Evolutionary conservation across 2,113 vertebrate genomes (phyloP), one percentile per base, ranked within the genome.

Genomic region (Ursus arctos): DNA sequence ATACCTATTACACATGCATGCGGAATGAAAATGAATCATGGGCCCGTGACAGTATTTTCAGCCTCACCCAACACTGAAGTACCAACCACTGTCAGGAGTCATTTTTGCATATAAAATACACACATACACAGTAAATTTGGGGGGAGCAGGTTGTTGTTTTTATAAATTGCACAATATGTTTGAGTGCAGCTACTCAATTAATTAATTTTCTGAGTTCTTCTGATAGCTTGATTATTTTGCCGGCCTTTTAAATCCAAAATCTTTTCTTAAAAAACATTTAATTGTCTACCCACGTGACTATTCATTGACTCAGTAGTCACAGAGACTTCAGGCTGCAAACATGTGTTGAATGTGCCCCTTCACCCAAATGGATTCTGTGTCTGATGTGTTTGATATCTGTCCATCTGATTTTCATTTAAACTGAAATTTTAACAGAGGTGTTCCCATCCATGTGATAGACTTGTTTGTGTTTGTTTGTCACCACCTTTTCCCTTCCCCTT

Each of bases 281-380:
- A 84, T 79, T 94, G 89, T 14, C 8, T 98, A 95, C 86, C 95
- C 36, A 86, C 96, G 96, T 98, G 95, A 97, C 94, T 98, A 85
- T 96, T 63, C 40, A 77, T 96, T 97, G 95, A 88, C 86, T 97
- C 79, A 83, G 95, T 97, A 96, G 98, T 98, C 97, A 96, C 96
- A 96, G 97, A 98, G 96, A 98, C 96, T 97, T 97, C 96, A 98
- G 98, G 98, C 97, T 99, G 98, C 98, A 98, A 98, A 98, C 97
- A 96, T 98, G 97, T 97, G 98, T 98, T 98, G 96, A 98, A 94
- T 99, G 98, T 98, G 98, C 98, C 98, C 98, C 98, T 98, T 99
- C 98, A 98, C 98, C 98, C 99, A 98, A 99, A 98, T 98, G 98
- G 98, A 98, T 98, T 97, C 98, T 99, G 99, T 98, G 99, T 99